These are phyloP conservation scores for Pedionomus torquatus DNA, from an alignment of 2,113 vertebrate species.

Conservation along the genomic window DNA sequence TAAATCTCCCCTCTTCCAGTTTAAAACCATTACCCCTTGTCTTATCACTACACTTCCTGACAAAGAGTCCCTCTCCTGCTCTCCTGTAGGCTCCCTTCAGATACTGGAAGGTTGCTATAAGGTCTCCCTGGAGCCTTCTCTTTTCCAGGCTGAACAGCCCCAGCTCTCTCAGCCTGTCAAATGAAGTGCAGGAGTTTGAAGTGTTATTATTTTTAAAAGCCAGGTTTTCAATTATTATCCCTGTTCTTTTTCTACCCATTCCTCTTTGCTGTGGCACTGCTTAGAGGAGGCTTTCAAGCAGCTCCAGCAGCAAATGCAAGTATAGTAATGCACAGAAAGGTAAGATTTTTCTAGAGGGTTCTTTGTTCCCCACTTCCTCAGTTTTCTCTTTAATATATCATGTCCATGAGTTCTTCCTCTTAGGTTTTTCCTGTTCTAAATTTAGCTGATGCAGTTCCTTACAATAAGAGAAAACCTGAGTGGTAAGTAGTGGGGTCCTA, in stretches of 20 bases:
- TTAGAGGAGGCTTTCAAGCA: neutral
- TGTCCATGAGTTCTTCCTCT: neutral
- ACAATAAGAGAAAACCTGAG: neutral
- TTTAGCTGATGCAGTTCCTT: neutral
- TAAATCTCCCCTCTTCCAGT: no score
- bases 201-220: neutral
- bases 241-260: neutral
- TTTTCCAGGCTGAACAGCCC: no score
- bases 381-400: neutral
- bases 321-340: neutral
- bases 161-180: no score
- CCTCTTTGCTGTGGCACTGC: neutral
- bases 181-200: neutral
- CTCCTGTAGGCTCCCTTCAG: no score
- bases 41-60: no score
- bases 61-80: no score
- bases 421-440: neutral
- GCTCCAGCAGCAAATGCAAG: neutral
- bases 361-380: neutral
- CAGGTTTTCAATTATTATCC: neutral
- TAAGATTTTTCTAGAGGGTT: neutral
- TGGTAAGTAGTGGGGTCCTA: neutral
- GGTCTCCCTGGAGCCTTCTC: no score
- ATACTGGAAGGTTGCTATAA: no score
- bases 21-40: no score